Percentiles rank a stretch among this genome's conserved stretches.
phyloP scores from a whole-genome alignment of 2,113 vertebrate species.

The Orycteropus afer region DNA sequence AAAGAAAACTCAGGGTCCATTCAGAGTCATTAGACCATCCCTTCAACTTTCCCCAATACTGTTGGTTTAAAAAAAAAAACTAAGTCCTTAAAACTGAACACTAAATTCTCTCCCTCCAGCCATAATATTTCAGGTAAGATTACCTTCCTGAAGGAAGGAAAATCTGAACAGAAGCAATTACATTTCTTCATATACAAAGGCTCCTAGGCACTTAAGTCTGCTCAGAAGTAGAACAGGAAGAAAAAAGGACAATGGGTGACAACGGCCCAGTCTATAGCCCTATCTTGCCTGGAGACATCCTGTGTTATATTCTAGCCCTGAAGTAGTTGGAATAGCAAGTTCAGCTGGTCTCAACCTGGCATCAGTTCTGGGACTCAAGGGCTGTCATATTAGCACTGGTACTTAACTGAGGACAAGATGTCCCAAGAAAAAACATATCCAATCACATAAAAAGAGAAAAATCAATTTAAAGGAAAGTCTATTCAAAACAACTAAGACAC shows the following conservation, averaged over 20 bases:
- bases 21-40: not conserved
- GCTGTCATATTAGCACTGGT: not conserved
- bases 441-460: conserved; percentile 47
- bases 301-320: not conserved
- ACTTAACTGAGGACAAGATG: conserved; percentile 9
- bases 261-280: not conserved
- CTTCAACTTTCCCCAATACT: conserved; percentile 9
- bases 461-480: conserved; percentile 40
- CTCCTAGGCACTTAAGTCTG: not conserved
- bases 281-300: not conserved
- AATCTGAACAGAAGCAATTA: conserved; percentile 31
- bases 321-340: not conserved
- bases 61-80: not conserved
- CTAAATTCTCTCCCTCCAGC: conserved; percentile 29
- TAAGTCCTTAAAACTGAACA: not conserved
- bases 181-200: conserved; percentile 30
- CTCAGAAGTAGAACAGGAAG: conserved; percentile 27
- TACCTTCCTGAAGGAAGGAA: not conserved
- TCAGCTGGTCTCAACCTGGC: not conserved
- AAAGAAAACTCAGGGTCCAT: not conserved
- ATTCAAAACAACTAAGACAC: conserved; percentile 43
- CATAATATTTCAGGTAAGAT: not conserved
- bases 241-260: conserved; percentile 10
- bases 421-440: conserved; percentile 59
- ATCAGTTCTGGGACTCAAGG: not conserved